Evolutionary conservation across 2,113 vertebrate species (phyloP).

Genomic region (Electrona antarctica): DNA sequence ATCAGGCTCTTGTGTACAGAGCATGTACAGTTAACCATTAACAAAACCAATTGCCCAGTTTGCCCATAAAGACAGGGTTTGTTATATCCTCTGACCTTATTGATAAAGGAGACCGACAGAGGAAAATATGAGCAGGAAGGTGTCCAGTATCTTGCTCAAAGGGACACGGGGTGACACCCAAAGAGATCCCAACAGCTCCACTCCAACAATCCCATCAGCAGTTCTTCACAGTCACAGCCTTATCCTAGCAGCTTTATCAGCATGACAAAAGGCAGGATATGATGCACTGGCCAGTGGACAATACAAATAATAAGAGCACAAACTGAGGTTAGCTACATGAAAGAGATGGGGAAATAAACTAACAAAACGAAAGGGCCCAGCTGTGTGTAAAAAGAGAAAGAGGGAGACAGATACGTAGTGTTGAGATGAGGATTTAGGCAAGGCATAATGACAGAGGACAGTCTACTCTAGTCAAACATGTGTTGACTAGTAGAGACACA

Average conservation of each 20-base stretch:
- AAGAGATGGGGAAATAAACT: conserved; percentile 5
- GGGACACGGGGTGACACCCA: neutral
- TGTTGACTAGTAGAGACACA: neutral
- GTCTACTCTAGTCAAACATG: neutral
- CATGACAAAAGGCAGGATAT: conserved; percentile 40
- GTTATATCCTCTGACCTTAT: conserved; percentile 10
- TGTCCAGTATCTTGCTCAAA: neutral
- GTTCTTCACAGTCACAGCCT: conserved; percentile 4
- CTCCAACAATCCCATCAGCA: neutral
- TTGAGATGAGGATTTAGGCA: neutral
- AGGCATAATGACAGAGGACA: neutral
- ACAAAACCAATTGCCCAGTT: conserved; percentile 1
- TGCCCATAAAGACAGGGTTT: conserved; percentile 17
- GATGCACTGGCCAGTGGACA: neutral
- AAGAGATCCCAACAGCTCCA: neutral
- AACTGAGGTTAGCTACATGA: conserved; percentile 5
- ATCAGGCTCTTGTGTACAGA: neutral
- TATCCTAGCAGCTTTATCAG: conserved; percentile 18
- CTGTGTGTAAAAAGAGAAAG: neutral
- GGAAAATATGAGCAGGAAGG: neutral
- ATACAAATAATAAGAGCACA: conserved; percentile 32
- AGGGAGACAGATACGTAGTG: neutral
- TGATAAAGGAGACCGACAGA: conserved; percentile 22
- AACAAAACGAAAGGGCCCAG: neutral
- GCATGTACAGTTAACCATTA: conserved; percentile 50